phyloP scores from a whole-genome alignment of 1,140 invertebrate species.

The Chymomyza costata region DNA sequence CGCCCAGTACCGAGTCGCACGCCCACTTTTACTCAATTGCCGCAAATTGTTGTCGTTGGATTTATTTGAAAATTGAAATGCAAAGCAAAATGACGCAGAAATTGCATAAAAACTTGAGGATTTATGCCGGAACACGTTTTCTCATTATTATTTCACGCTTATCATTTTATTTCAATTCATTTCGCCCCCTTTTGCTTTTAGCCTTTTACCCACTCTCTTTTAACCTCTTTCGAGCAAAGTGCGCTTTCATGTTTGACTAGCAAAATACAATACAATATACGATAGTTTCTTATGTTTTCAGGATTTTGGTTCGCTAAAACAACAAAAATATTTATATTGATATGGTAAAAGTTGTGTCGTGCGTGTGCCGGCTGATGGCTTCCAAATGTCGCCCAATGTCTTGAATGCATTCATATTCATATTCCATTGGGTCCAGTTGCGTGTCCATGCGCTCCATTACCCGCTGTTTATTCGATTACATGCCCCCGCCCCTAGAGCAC shows the following conservation, averaged over 20 bases:
- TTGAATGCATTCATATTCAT: constrained; percentile 59
- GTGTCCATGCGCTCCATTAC: constrained; percentile 48
- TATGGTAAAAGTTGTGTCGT: constrained; percentile 22
- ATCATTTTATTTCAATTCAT: constrained; percentile 70
- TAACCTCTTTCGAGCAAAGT: constrained; percentile 30
- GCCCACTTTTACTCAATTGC: constrained; percentile 20
- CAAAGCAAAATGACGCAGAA: not conserved
- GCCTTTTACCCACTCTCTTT: constrained; percentile 7
- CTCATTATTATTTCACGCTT: constrained; percentile 71
- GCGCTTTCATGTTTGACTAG: constrained; percentile 59
- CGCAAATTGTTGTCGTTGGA: constrained; percentile 21
- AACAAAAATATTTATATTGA: constrained; percentile 31
- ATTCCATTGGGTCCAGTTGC: constrained; percentile 68
- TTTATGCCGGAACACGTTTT: constrained; percentile 65
- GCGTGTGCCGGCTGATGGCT: constrained; percentile 25
- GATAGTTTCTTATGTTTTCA: no score
- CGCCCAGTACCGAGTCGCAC: not conserved
- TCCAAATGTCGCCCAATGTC: constrained; percentile 20
- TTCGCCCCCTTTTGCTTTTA: no score
- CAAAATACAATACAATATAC: constrained; percentile 61
- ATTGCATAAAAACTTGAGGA: constrained; percentile 17
- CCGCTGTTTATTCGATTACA: constrained; percentile 59
- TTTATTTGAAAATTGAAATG: constrained; percentile 18
- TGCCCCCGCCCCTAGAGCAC: constrained; percentile 22
- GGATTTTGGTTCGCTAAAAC: constrained; percentile 20